A percentile compares a stretch with the other conserved stretches of the same genome.
These are phyloP conservation scores for Pachyrhynchus sulphureomaculatus DNA, from an alignment of 1,140 invertebrate species.

Conservation along the genomic window DNA sequence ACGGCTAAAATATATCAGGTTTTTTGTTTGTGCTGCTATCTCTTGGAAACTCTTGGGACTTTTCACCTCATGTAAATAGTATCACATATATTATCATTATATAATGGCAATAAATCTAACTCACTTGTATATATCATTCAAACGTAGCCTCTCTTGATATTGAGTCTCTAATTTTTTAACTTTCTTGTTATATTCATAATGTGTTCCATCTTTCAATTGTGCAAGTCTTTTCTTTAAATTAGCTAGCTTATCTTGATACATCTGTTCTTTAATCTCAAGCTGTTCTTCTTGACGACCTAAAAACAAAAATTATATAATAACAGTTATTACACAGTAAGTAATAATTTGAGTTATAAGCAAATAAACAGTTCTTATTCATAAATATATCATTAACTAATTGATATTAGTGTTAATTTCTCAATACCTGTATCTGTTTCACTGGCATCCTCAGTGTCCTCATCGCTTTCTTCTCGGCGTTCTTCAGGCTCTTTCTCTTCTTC, in stretches of 20 bases:
- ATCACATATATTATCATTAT: too few species aligned
- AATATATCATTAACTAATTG: too few species aligned
- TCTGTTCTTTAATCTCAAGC: constrained; percentile 89
- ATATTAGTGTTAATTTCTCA: too few species aligned
- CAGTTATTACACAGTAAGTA: constrained; percentile 38
- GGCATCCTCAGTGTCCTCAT: constrained; percentile 80
- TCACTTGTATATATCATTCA: constrained; percentile 74
- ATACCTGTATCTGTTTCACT: constrained; percentile 77
- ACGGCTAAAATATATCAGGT: too few species aligned
- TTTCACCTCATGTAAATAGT: too few species aligned
- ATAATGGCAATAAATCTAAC: too few species aligned
- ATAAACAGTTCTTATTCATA: too few species aligned
- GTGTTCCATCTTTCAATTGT: constrained; percentile 81
- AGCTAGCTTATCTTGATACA: constrained; percentile 91
- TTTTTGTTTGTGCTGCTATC: too few species aligned
- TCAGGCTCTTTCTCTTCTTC: constrained; percentile 39
- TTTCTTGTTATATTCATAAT: constrained; percentile 83
- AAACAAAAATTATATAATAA: neutral
- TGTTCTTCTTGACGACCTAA: constrained; percentile 73
- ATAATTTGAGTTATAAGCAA: too few species aligned
- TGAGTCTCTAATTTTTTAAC: constrained; percentile 80
- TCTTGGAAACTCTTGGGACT: too few species aligned
- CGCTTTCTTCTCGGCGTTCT: constrained; percentile 40
- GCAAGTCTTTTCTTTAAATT: constrained; percentile 87
- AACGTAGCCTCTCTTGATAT: constrained; percentile 73